Conservation (phyloP, 2,888 invertebrate genomes). For the Erannis defoliaria region DNA sequence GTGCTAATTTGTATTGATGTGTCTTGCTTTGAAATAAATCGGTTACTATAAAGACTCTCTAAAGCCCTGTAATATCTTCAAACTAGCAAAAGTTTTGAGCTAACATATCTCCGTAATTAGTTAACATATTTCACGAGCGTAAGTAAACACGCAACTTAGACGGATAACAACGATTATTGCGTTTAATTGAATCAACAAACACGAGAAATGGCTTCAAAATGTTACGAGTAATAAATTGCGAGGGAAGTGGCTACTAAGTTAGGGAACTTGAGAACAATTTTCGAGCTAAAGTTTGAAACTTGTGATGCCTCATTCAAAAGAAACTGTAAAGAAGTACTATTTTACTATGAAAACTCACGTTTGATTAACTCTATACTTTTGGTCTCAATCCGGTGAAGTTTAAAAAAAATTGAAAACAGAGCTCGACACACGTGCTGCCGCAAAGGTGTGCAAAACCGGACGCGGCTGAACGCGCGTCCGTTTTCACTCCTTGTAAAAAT, state of each 20-base stretch:
- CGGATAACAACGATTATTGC: constrained; percentile 29
- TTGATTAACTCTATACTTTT: too few species aligned
- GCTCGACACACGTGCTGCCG: too few species aligned
- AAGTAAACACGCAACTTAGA: constrained; percentile 23
- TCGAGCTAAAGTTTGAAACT: background rate
- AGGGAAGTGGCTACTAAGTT: constrained; percentile 23
- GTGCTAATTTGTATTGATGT: too few species aligned
- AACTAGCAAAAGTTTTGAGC: background rate
- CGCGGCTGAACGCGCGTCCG: too few species aligned
- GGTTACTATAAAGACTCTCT: background rate
- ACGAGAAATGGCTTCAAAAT: constrained; percentile 45
- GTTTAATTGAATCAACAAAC: constrained; percentile 41
- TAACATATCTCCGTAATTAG: background rate
- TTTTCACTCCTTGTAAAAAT: too few species aligned
- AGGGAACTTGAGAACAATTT: constrained; percentile 33
- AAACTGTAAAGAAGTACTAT: too few species aligned
- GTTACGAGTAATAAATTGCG: constrained; percentile 39
- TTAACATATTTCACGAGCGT: constrained; percentile 5
- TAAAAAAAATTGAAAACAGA: too few species aligned
- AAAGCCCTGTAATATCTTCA: background rate
- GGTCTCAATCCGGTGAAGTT: too few species aligned
- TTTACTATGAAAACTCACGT: too few species aligned
- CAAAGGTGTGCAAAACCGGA: too few species aligned
- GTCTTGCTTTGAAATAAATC: too few species aligned
- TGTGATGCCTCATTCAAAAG: background rate